A percentile compares a stretch with the other conserved stretches of the same genome.
Evolutionary conservation across 2,797 vertebrate genomes (phyloP).

Genomic region (Artibeus lituratus): DNA sequence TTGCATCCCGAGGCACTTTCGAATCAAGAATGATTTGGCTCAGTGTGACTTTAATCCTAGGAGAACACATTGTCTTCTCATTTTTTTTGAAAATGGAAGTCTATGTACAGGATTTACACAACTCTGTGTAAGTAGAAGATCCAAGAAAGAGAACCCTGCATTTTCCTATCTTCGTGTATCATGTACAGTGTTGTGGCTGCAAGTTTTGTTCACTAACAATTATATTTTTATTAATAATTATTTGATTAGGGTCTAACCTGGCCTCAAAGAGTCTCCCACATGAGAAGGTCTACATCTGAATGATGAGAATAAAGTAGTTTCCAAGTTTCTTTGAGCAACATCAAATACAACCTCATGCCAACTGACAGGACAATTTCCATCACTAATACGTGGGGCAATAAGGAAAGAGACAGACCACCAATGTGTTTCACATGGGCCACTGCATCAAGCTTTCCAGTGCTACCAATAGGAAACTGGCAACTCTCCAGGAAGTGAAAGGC

Average conservation of each 20-base stretch:
- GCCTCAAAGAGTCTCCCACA: not conserved
- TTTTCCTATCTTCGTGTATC: not conserved
- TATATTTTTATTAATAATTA: conserved; percentile 40
- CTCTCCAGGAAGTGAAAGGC: conserved; percentile 44
- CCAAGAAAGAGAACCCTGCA: not conserved
- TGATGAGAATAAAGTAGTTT: conserved; percentile 22
- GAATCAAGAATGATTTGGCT: conserved; percentile 33
- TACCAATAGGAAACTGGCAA: not conserved
- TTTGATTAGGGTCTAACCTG: conserved; percentile 40
- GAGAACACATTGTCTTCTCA: not conserved
- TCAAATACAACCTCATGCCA: not conserved
- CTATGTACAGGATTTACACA: not conserved
- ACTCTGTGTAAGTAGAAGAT: not conserved
- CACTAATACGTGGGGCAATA: not conserved
- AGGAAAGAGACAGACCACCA: conserved; percentile 22
- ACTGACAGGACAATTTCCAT: not conserved
- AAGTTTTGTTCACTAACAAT: conserved; percentile 35
- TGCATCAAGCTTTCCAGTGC: not conserved
- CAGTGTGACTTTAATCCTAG: conserved; percentile 42
- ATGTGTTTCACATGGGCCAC: not conserved
- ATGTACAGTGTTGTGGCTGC: not conserved
- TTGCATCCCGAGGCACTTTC: conserved; percentile 21
- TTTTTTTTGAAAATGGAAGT: not conserved
- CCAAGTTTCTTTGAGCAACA: not conserved
- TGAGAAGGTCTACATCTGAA: not conserved